phyloP scores from a whole-genome alignment of 1,140 invertebrate species.

The Latrodectus geometricus region DNA sequence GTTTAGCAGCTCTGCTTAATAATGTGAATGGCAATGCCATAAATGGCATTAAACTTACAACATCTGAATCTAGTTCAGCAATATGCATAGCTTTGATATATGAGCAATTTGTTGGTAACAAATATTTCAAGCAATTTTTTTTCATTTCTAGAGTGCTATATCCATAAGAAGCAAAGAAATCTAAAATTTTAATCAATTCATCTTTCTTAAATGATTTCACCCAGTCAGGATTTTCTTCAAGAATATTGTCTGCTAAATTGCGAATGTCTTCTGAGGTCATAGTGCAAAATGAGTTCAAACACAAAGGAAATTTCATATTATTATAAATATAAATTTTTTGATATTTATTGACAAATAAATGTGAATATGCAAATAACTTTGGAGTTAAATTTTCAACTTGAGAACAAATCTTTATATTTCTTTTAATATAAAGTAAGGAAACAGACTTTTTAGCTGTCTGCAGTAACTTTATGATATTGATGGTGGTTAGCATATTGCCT shows the following conservation, averaged over 20 bases:
- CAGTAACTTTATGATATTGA: too few relatives aligned
- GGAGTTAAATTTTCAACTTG: too few relatives aligned
- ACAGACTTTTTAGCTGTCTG: too few relatives aligned
- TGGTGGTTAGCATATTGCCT: too few relatives aligned
- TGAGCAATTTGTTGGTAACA: background rate
- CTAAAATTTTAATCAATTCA: constrained; percentile 18
- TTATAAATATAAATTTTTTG: too few relatives aligned
- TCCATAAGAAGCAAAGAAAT: constrained; percentile 18
- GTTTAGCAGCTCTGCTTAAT: constrained; percentile 4
- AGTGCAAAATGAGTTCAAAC: background rate
- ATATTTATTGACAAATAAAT: too few relatives aligned
- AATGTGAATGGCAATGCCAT: background rate
- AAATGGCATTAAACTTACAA: constrained; percentile 25
- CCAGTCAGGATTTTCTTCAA: background rate
- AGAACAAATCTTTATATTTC: too few relatives aligned
- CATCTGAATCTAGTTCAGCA: constrained; percentile 24
- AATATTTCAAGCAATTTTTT: constrained; percentile 9
- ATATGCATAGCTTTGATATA: constrained; percentile 14
- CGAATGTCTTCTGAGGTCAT: background rate
- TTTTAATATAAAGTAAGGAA: too few relatives aligned
- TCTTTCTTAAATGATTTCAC: constrained; percentile 2
- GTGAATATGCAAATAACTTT: too few relatives aligned
- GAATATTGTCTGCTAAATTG: background rate
- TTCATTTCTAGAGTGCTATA: constrained; percentile 11
- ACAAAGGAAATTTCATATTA: too few relatives aligned